Evolutionary conservation across 1,140 invertebrate species (phyloP).

Genomic region (Drosophila teissieri): DNA sequence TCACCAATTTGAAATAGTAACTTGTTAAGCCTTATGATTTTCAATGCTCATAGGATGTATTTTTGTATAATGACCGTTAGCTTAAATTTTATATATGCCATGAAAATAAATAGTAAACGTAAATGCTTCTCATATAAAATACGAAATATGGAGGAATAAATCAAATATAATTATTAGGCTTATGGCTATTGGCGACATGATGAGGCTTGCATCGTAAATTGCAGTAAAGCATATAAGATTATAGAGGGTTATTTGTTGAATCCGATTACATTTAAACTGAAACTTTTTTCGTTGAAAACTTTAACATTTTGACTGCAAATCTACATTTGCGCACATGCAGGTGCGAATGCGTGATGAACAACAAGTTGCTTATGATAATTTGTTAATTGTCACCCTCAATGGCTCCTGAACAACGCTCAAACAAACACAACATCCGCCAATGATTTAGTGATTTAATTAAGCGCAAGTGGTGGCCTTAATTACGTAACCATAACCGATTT

Average conservation of each 20-base stretch:
- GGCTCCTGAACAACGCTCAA: constrained; percentile 1
- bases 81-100: background rate
- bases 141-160: background rate
- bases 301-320: constrained; percentile 1
- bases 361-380: constrained; percentile 18
- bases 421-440: constrained; percentile 54
- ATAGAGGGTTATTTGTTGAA: background rate
- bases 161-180: background rate
- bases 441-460: constrained; percentile 76
- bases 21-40: too few species aligned
- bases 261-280: background rate
- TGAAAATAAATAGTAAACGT: background rate
- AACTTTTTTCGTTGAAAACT: background rate
- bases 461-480: constrained; percentile 58
- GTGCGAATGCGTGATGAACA: constrained; percentile 24
- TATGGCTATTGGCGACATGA: background rate
- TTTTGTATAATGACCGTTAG: too few species aligned
- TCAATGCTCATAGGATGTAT: too few species aligned
- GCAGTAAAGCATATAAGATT: background rate
- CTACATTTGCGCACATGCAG: background rate
- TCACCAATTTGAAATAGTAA: too few species aligned
- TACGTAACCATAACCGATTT: constrained; percentile 51
- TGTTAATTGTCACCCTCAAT: constrained; percentile 39
- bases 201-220: background rate
- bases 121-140: background rate